A percentile compares a stretch with the other conserved stretches of the same genome.
Conservation (phyloP, 2,113 vertebrate genomes). For the Xiphorhynchus elegans region DNA sequence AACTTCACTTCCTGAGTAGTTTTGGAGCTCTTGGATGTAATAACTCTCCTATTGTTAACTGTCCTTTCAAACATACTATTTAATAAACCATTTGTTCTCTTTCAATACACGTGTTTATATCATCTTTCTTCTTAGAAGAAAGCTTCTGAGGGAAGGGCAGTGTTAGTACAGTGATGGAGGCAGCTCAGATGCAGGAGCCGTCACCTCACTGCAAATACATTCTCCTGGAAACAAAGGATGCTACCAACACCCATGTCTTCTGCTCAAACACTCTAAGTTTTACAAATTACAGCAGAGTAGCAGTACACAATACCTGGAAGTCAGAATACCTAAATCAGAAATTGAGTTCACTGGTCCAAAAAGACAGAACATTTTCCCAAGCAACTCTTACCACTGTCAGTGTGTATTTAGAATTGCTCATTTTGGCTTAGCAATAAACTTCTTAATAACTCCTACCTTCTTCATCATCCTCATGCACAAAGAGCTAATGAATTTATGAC, state of each 20-base stretch:
- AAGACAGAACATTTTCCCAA: not conserved
- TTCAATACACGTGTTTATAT: not conserved
- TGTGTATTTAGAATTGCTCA: not conserved
- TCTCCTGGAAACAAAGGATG: not conserved
- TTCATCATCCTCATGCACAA: not conserved
- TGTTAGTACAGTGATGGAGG: not conserved
- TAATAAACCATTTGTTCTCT: not conserved
- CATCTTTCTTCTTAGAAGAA: not conserved
- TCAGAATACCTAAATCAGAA: not conserved
- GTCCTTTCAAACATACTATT: not conserved
- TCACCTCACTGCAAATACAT: not conserved
- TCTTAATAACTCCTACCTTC: not conserved
- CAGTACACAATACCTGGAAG: not conserved
- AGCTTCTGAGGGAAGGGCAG: not conserved
- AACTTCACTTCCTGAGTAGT: not conserved
- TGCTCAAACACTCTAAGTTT: not conserved
- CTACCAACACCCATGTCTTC: not conserved
- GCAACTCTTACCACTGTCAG: not conserved
- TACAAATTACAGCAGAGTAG: not conserved
- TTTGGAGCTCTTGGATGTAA: not conserved
- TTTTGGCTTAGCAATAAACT: not conserved
- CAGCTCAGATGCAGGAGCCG: not conserved
- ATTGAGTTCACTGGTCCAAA: not conserved
- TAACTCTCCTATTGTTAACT: not conserved
- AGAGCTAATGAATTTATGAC: not conserved